These are phyloP conservation scores for Clusia tigrina DNA, from an alignment of 2,888 invertebrate genomes.

Conservation along the genomic window DNA sequence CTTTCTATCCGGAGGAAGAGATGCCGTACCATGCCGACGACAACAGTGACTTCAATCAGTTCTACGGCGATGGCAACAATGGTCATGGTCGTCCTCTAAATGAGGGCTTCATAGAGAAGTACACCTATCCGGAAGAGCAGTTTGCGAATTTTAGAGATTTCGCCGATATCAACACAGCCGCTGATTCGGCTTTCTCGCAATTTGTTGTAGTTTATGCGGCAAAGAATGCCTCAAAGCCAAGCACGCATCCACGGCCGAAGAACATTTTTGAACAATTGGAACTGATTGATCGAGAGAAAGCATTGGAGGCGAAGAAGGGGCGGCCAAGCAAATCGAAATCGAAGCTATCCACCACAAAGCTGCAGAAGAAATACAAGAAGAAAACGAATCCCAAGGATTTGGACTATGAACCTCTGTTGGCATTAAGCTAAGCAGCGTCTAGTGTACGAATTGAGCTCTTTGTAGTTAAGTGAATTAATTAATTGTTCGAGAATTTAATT, in stretches of 20 bases:
- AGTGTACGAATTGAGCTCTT: too few species aligned
- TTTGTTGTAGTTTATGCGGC: conserved; percentile 85
- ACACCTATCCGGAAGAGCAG: conserved; percentile 81
- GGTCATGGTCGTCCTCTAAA: conserved; percentile 77
- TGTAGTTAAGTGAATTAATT: too few species aligned
- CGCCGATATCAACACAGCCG: conserved; percentile 86
- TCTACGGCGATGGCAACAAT: conserved; percentile 68
- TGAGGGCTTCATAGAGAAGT: conserved; percentile 71
- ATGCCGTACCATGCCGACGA: conserved; percentile 68
- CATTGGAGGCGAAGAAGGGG: conserved; percentile 56
- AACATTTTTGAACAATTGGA: conserved; percentile 84
- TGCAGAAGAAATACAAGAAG: conserved; percentile 67
- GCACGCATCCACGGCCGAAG: conserved; percentile 68
- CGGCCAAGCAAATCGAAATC: conserved; percentile 70
- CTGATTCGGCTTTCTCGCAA: conserved; percentile 82
- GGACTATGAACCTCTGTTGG: conserved; percentile 63
- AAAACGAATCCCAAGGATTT: conserved; percentile 59
- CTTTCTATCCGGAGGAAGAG: conserved; percentile 81
- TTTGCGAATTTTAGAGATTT: conserved; percentile 91
- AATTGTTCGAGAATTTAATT: too few species aligned
- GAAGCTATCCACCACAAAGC: conserved; percentile 69
- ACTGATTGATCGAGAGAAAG: conserved; percentile 72
- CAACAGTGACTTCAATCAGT: conserved; percentile 69
- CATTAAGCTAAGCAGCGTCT: conserved; percentile 57
- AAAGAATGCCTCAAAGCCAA: conserved; percentile 72